phyloP scores from a whole-genome alignment of 1,140 invertebrate genomes.

The Habropoda laboriosa region DNA sequence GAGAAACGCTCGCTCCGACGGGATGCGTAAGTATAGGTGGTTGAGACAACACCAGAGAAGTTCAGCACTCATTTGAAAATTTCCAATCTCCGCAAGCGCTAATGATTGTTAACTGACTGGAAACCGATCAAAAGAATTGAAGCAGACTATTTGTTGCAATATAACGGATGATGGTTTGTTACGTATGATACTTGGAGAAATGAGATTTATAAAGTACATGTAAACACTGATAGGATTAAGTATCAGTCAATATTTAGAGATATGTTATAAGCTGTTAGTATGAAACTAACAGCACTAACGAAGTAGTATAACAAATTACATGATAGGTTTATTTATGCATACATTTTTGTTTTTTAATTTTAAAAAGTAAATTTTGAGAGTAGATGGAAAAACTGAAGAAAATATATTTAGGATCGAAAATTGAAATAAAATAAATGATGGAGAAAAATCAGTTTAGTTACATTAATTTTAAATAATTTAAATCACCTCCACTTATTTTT shows the following conservation, averaged over 20 bases:
- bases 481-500: too few species aligned
- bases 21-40: background rate
- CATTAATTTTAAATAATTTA: background rate
- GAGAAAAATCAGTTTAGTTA: too few species aligned
- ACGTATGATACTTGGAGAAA: background rate
- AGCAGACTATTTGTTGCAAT: background rate
- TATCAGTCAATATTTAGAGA: too few species aligned
- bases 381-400: background rate
- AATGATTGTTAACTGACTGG: background rate
- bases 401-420: too few species aligned
- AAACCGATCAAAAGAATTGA: background rate
- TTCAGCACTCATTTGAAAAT: conserved; percentile 46
- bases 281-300: too few species aligned
- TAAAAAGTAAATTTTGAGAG: background rate
- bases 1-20: background rate
- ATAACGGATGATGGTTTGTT: background rate
- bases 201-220: too few species aligned
- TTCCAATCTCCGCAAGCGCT: conserved; percentile 28
- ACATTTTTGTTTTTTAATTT: background rate
- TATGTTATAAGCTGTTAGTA: too few species aligned
- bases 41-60: background rate
- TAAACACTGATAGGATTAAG: too few species aligned
- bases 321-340: too few species aligned
- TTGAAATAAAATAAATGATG: background rate
- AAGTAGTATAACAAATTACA: background rate